Evolutionary conservation across 30 jellyfish, hydroid and myxozoan species (phyloP), one percentile per base, ranked within the genome.

Genomic region (Aurelia coerulea): DNA sequence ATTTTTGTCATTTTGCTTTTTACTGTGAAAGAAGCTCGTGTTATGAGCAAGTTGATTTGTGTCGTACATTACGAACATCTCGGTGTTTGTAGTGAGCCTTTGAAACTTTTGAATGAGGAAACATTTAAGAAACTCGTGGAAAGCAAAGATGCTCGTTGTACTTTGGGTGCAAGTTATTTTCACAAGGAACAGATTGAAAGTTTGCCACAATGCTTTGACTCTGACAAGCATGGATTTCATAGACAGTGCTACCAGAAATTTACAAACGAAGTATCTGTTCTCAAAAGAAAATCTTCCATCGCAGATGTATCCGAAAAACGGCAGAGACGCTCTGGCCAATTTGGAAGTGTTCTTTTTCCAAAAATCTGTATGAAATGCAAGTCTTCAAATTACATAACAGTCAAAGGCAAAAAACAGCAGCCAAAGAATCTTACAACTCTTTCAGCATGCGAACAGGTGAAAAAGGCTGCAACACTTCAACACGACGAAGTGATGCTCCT

Each of bases 231-330:
- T 72, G 83, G 83, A 72, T 72, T 39, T 72, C 72, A 72, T 41
- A 72, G 68, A 10, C 83, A 31, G 50, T 72, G 65, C 83, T 72
- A 72, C 83, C 83, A 31, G 72, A 72, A 39, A 72, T 72, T 72
- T 72, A 72, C 73, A 37, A 72, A 51, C 37, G 68, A 77, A 2
- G 68, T 72, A 39, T 2, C 83, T 4, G 83, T 72, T 39, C 68
- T 39, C 68, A 72, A 72, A 68, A 72, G 68, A 72, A 72, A 72
- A 65, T 65, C 76, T 7, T 18, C 68, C 4, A 72, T 72, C 11
- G 50, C 83, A 39, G 68, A 72, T 17, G 4, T 72, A 42, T 72
- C 68, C 33, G 35, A 33, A 33, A 67, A 67, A 23, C 50, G 68
- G 78, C 50, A 31, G 54, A 67, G 54, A 67, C n/a, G 54, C 54